Evolutionary conservation across 2,113 vertebrate genomes (phyloP), one percentile per base, ranked within the genome.

Genomic region (Thomomys bottae): DNA sequence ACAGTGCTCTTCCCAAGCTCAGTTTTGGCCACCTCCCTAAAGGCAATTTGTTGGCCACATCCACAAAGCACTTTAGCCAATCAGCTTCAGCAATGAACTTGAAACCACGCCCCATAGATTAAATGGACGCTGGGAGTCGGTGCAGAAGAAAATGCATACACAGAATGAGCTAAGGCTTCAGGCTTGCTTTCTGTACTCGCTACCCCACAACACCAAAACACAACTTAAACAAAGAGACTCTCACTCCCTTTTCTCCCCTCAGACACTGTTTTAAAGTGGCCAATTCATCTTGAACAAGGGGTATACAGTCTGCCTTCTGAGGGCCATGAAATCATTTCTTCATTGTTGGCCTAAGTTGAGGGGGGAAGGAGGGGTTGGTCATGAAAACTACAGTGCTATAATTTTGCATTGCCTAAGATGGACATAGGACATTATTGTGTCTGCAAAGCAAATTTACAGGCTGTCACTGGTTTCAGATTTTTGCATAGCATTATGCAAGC

Each of bases 31-130:
- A 34, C 26, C 93, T 96, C 96, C 92, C 96, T 78, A 8, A 30
- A 83, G 79, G 84, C 94, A 77, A 80, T 64, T 42, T 3, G 76
- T 38, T 32, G 42, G 84, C 68, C 97, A 93, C 90, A 38, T 97
- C 97, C 96, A 83, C 95, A 18, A 14, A 67, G 66, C 76, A 36
- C 80, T 80, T 68, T 24, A 93, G 96, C 98, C 97, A 97, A 97
- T 98, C 81, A 96, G 94, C 88, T 42, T 67, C 2, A 70, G 73
- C 49, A 34, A 91, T 87, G 18, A 87, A 83, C 68, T 79, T 80
- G 28, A 96, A 96, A 91, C 96, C 97, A 90, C 97, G 67, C 97
- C 98, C 97, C 90, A 3, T 77, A 28, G 91, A 92, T 61, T 89
- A 91, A 96, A 57, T 30, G 92, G 94, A 89, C 21, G 24, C 21